Evolutionary conservation across 2,888 invertebrate genomes (phyloP).

Genomic region (Drosophila pegasa): DNA sequence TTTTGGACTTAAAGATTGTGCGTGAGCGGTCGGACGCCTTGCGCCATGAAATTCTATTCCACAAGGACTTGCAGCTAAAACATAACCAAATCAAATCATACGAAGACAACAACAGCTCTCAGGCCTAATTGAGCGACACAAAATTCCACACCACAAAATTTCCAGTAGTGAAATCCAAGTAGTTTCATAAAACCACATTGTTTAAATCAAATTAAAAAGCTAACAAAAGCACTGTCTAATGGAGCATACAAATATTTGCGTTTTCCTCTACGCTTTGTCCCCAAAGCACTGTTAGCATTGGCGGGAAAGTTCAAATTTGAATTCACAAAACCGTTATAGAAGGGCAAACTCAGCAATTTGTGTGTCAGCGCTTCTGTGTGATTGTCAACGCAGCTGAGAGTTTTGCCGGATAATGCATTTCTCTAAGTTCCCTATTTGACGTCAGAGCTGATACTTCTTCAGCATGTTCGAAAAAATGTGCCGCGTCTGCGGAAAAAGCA

Average conservation of each 20-base stretch:
- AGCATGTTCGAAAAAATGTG: conserved; percentile 49
- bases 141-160: conserved; percentile 23
- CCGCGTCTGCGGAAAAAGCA: conserved; percentile 52
- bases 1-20: conserved; percentile 73
- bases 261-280: background rate
- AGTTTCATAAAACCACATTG: background rate
- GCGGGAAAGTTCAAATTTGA: background rate
- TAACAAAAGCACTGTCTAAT: background rate
- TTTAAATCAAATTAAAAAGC: conserved; percentile 11
- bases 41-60: conserved; percentile 68
- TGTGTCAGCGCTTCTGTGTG: conserved; percentile 32
- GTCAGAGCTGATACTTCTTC: background rate
- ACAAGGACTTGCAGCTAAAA: conserved; percentile 74
- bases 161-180: conserved; percentile 10
- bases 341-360: background rate
- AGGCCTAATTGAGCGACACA: conserved; percentile 45
- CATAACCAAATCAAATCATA: conserved; percentile 57
- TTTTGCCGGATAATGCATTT: conserved; percentile 22
- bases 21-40: conserved; percentile 76
- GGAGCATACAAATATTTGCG: background rate
- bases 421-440: conserved; percentile 11
- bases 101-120: conserved; percentile 64
- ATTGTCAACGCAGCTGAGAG: conserved; percentile 39
- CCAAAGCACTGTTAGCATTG: background rate
- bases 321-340: conserved; percentile 16